Evolutionary conservation across 2,888 invertebrate species (phyloP), one percentile per base, ranked within the genome.

Genomic region (Seladonia tumulorum): DNA sequence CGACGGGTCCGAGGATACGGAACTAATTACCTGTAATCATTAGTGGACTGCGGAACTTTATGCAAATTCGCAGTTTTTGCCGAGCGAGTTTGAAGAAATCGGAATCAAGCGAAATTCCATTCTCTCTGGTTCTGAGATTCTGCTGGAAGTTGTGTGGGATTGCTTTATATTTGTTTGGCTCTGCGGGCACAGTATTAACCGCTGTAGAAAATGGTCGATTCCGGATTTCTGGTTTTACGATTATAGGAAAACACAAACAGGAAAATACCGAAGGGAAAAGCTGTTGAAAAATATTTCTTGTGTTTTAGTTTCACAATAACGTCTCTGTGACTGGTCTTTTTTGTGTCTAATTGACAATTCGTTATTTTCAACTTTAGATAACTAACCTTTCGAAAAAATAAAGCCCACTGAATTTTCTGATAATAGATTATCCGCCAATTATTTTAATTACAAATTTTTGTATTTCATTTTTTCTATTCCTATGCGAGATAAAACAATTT

Each of bases 1-100:
- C 68, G 39, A 5, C 35, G 68, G 4, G 68, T 25, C 29, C 66
- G 68, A 42, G 68, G 68, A 68, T 68, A 42, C 22, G 16, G 35
- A 39, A 68, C 68, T 68, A 39, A 68, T 68, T 66, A 66, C 66
- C 68, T 68, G 39, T 35, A 68, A 68, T 68, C 68, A 39, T 39
- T 39, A 39, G 39, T 4, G 35, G 39, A 22, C 39, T 68, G 22
- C 35, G 22, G 39, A 39, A 60, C 60, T 60, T 60, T 60, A 60
- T 60, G 66, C 18, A 66, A 35, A 35, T 35, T 66, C 22, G 8
- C 66, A 10, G 35, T 66, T 35, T 60, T 60, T 60, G 1, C 25
- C 4, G 14, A 25, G 25, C 60, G 14, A 14, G 25, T 14, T 14
- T 14, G 25, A 60, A 60, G 60, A 60, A 60, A 25, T 25, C 25